Base-by-base conservation (phyloP, 1,140 invertebrate species). In the Sminthurinus signatus region DNA sequence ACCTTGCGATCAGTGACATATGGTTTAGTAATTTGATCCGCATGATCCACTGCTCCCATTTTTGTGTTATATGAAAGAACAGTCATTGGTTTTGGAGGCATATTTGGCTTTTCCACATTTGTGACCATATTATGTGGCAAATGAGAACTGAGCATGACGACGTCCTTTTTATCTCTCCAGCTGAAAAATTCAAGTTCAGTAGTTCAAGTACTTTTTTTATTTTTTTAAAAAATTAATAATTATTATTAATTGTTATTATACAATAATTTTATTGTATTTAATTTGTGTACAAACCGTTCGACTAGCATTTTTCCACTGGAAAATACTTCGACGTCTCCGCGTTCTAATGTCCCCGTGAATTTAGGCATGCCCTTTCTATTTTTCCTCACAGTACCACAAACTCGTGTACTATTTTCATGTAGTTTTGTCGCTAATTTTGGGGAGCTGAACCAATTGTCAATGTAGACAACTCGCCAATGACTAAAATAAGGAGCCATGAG, bases 391-490 rank as follows among this genome's bases (percentile, higher is more conserved):
- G 70, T 72, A 1, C 74, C 76, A 32, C 75, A 62, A 28, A 75
- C 48, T 70, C 76, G 72, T 0, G 74, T 78, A 5, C 76, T 71
- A 32, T 71, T 73, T 10, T 62, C 1, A 17, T 76, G 65, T 19
- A 80, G 67, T 61, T 73, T 68, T 44, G 73, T 46, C 0, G 75
- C 74, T 17, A 80, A 61, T n/a, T 58, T 23, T 28, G 75, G 52
- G 42, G 73, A 76, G 0, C 74, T 76, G 62, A 80, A 78, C 69
- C 73, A 80, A 70, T 79, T 79, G 67, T 80, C 77, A n/a, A 75
- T n/a, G 62, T 70, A 74, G 29, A 80, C 15, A 21, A 73, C 74
- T 64, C 78, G 76, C 8, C 74, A 74, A 62, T 70, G 70, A 65
- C 74, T 58, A 76, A 64, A 31, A 19, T 73, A 55, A 12, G 29